Evolutionary conservation across 2,113 vertebrate genomes (phyloP).

Genomic region (Sylvia atricapilla): DNA sequence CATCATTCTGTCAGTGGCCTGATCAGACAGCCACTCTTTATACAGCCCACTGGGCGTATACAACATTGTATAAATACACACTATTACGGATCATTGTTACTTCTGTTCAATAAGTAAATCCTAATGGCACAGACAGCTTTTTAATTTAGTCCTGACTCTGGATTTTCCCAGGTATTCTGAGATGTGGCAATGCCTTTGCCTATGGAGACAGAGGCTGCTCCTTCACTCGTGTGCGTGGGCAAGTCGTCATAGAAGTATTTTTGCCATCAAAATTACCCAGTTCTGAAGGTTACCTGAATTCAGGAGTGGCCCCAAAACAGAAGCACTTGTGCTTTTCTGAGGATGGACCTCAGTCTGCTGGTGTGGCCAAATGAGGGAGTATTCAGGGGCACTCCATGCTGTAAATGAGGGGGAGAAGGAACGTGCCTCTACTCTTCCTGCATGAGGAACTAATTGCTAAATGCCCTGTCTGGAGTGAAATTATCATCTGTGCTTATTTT

Average conservation of each 20-base stretch:
- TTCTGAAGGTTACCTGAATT: not conserved
- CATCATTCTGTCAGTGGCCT: not conserved
- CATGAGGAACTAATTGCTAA: not conserved
- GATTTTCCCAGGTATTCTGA: not conserved
- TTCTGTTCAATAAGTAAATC: not conserved
- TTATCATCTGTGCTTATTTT: not conserved
- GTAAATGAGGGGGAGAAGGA: not conserved
- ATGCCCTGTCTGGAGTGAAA: not conserved
- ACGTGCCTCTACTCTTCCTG: not conserved
- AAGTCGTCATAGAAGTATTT: not conserved
- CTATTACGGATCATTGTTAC: not conserved
- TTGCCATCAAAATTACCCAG: not conserved
- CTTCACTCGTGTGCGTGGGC: rapidly evolving
- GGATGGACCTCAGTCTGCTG: not conserved
- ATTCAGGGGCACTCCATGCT: not conserved
- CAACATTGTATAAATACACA: not conserved
- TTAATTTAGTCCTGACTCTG: not conserved
- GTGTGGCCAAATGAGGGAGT: not conserved
- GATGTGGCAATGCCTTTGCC: not conserved
- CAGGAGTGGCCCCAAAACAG: not conserved
- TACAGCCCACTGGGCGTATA: not conserved
- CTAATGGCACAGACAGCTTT: not conserved
- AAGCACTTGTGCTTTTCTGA: not conserved
- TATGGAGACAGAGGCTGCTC: rapidly evolving
- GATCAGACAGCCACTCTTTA: not conserved